phyloP scores from a whole-genome alignment of 2,888 invertebrate species.

The Lypha dubia region DNA sequence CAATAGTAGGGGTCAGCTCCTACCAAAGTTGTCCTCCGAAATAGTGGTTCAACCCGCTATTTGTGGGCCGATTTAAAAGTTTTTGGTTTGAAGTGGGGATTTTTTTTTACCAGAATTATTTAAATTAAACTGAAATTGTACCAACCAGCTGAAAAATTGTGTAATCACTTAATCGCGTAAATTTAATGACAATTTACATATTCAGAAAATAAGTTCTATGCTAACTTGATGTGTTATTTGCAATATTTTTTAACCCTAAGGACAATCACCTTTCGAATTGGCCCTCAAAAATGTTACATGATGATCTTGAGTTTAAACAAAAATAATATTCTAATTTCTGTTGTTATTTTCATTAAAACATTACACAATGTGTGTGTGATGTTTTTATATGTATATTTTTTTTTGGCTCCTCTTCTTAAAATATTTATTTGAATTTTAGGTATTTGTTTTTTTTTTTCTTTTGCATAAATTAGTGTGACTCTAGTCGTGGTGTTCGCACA shows the following conservation, averaged over 20 bases:
- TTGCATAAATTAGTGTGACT: background rate
- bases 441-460: background rate
- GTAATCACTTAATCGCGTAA: no score
- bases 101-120: no score
- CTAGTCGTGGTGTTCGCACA: slow-evolving; percentile 37
- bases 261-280: slow-evolving; percentile 8
- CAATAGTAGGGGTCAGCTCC: no score
- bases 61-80: no score
- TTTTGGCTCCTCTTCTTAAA: background rate
- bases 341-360: background rate
- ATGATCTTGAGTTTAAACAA: background rate
- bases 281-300: slow-evolving; percentile 1
- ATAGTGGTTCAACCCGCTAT: no score
- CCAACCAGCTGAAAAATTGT: no score
- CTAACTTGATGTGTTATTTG: background rate
- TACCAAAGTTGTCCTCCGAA: no score
- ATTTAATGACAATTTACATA: background rate
- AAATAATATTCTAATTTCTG: background rate
- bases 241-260: background rate
- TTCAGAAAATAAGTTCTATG: background rate
- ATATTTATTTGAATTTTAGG: slow-evolving; percentile 9
- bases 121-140: no score
- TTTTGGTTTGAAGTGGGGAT: no score
- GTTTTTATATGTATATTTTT: no score
- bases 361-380: background rate